phyloP scores from a whole-genome alignment of 2,113 vertebrate genomes.

The Rattus rattus region DNA sequence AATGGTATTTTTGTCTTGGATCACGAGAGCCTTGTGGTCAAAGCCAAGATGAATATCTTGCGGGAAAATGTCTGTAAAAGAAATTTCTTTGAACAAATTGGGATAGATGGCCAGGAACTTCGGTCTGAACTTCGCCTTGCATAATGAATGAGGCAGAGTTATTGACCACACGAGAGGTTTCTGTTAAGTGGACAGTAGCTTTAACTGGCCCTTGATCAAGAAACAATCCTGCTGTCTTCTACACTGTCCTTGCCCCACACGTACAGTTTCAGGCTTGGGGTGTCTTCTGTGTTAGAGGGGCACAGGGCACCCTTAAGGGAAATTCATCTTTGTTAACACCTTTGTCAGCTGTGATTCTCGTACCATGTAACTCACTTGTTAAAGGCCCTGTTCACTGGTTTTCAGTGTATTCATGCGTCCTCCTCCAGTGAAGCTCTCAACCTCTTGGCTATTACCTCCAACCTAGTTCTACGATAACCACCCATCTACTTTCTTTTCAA shows the following conservation, averaged over 20 bases:
- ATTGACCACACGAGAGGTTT: conserved; percentile 48
- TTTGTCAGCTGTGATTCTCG: background rate
- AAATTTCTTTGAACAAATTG: conserved; percentile 58
- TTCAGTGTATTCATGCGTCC: background rate
- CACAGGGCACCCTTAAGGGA: background rate
- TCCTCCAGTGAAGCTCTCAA: background rate
- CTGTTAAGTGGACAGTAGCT: conserved; percentile 5
- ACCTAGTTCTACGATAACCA: background rate
- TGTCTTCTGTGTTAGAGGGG: background rate
- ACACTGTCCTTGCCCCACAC: background rate
- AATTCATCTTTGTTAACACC: background rate
- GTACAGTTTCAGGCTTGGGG: background rate
- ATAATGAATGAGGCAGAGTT: conserved; percentile 41
- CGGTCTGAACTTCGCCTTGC: conserved; percentile 19
- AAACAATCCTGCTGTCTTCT: background rate
- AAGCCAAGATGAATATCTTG: conserved; percentile 49
- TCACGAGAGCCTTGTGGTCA: conserved; percentile 42
- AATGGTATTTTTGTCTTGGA: background rate
- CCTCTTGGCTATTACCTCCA: background rate
- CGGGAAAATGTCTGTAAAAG: conserved; percentile 59
- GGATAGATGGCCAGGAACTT: background rate
- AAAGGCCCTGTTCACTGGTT: background rate
- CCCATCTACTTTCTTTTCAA: background rate
- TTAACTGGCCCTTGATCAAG: background rate
- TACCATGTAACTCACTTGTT: background rate